These are phyloP conservation scores for Macrosteles quadrilineatus DNA, from an alignment of 1,140 invertebrate species.

Conservation along the genomic window DNA sequence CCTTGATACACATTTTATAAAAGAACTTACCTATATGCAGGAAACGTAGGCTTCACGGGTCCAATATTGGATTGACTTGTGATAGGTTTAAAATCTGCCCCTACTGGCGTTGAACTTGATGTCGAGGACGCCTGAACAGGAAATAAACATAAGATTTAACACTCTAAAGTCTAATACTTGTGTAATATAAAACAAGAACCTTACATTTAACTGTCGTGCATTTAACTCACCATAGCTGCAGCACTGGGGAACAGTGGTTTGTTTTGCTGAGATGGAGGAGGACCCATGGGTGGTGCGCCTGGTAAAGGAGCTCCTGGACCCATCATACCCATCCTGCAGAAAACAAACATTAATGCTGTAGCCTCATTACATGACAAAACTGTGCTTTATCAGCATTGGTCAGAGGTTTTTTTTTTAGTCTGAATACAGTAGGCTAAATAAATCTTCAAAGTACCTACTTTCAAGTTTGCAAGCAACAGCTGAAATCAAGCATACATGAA, in stretches of 20 bases:
- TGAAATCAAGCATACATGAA: too few species aligned
- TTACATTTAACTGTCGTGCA: too few species aligned
- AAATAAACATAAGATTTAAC: background rate
- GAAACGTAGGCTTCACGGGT: conserved; percentile 72
- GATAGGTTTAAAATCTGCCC: conserved; percentile 65
- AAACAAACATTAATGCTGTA: conserved; percentile 26
- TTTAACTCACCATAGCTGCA: conserved; percentile 51
- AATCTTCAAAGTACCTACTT: too few species aligned
- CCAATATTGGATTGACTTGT: conserved; percentile 53
- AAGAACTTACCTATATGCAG: conserved; percentile 72
- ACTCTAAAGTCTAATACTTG: background rate
- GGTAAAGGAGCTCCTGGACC: conserved; percentile 43
- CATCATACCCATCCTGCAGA: conserved; percentile 56
- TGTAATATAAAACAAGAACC: too few species aligned
- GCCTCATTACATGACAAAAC: too few species aligned
- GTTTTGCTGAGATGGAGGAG: conserved; percentile 47
- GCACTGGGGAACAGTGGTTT: conserved; percentile 77
- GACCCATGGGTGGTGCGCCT: conserved; percentile 56
- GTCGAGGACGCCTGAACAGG: conserved; percentile 53
- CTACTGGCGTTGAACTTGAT: conserved; percentile 57
- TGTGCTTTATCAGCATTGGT: too few species aligned
- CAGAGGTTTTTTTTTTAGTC: too few species aligned
- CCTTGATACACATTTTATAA: too few species aligned
- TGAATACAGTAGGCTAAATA: too few species aligned
- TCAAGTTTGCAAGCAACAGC: too few species aligned